Percentiles rank a stretch among this genome's conserved stretches.
These are phyloP conservation scores for Bradypodion ventrale DNA, from an alignment of 2,797 vertebrate genomes.

Conservation along the genomic window DNA sequence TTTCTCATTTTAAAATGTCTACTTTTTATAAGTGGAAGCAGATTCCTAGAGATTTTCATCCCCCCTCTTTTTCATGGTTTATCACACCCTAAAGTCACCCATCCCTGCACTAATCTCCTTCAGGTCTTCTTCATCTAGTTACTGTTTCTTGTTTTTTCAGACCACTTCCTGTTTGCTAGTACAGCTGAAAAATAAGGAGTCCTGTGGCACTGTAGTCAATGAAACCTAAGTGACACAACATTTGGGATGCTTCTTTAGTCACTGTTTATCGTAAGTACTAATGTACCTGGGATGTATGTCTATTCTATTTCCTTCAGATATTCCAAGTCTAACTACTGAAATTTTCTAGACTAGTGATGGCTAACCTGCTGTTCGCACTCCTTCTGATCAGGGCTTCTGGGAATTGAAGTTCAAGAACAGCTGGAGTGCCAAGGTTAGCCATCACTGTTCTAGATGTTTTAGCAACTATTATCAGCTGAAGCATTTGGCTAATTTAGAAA, in stretches of 20 bases:
- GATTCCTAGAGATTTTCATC: too few relatives aligned
- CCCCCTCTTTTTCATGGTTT: too few relatives aligned
- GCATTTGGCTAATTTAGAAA: conserved; percentile 39
- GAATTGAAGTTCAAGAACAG: too few relatives aligned
- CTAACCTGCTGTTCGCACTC: too few relatives aligned
- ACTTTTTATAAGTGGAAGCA: too few relatives aligned
- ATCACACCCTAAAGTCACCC: too few relatives aligned
- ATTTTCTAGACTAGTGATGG: too few relatives aligned
- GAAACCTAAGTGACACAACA: neutral
- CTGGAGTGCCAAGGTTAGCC: too few relatives aligned
- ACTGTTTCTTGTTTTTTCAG: neutral
- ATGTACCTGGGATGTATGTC: neutral
- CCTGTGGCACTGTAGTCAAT: neutral
- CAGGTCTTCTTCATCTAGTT: neutral
- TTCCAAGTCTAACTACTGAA: too few relatives aligned
- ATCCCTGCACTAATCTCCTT: neutral
- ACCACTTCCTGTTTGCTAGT: neutral
- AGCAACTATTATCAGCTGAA: conserved; percentile 27
- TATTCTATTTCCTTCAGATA: too few relatives aligned
- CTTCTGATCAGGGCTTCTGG: too few relatives aligned
- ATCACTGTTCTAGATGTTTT: conserved; percentile 16
- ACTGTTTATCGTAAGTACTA: neutral
- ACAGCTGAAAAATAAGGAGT: neutral
- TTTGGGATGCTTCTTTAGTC: neutral
- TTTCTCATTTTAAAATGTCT: too few relatives aligned